phyloP scores from a whole-genome alignment of 2,797 vertebrate genomes.

The Betta splendens region DNA sequence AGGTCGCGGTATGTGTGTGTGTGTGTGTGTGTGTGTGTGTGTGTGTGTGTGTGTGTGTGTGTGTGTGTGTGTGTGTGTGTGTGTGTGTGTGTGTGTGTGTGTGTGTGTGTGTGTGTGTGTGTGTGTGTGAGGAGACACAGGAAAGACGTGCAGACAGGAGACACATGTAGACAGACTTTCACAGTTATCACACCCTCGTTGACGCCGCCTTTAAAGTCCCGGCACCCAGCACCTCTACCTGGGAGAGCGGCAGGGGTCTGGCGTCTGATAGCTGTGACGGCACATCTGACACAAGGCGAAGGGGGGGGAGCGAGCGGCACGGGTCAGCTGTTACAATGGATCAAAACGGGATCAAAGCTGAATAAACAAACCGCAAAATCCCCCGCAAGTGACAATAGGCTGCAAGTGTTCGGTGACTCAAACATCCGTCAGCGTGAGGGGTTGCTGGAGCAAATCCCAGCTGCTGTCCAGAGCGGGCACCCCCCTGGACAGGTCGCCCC shows the following conservation, averaged over 20 bases:
- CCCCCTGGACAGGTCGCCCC: too few relatives aligned
- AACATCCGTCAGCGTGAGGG: too few relatives aligned
- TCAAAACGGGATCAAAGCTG: conserved; percentile 10
- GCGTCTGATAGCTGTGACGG: conserved; percentile 71
- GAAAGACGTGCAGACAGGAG: conserved; percentile 70
- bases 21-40: conserved; percentile 24
- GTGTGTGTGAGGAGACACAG: conserved; percentile 50
- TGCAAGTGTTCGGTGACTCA: too few relatives aligned
- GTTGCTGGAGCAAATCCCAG: too few relatives aligned
- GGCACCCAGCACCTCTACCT: conserved; percentile 44
- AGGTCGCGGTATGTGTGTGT: conserved; percentile 49
- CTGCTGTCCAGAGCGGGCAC: too few relatives aligned
- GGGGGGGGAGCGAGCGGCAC: too few relatives aligned
- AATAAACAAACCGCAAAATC: background rate
- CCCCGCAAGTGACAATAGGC: background rate
- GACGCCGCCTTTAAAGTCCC: conserved; percentile 59
- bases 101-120: conserved; percentile 19
- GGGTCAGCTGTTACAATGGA: conserved; percentile 26
- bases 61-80: conserved; percentile 17
- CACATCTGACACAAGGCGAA: conserved; percentile 31
- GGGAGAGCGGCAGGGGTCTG: conserved; percentile 53
- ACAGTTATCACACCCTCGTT: conserved; percentile 73
- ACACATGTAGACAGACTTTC: conserved; percentile 79
- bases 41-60: conserved; percentile 11
- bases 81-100: conserved; percentile 26